Evolutionary conservation across 2,888 invertebrate species (phyloP), one percentile per base, ranked within the genome.

Genomic region (Spilarctia lutea): DNA sequence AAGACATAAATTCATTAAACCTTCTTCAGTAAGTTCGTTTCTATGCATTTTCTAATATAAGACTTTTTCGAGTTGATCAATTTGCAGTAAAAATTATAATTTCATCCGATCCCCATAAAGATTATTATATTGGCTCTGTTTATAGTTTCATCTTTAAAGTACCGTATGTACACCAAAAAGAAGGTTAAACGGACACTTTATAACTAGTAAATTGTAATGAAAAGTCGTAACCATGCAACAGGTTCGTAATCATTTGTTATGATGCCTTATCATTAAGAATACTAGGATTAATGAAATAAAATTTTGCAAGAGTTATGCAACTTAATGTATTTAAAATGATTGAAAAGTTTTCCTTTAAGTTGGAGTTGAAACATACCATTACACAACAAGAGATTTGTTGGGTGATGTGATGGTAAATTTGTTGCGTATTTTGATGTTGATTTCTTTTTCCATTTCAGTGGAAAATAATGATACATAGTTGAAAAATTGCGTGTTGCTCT

Each of bases 101-200:
- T 42, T 27, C 56, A n/a, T 24, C n/a, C 11, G 63, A 70, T 42
- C 27, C 39, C 18, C 39, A 70, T 70, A 70, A 63, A 56, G 24
- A 30, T 42, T 42, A 27, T 33, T 27, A 48, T 30, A 60, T 42
- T 6, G n/a, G 10, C 24, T 60, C 24, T 45, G 30, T 45, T 16
- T 52, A 39, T 69, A n/a, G n/a, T 68, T 70, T 30, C 30, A 27
- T 42, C 42, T 70, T 30, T 30, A 42, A 63, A 72, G 69, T 73
- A 70, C 72, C 72, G 72, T 73, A 70, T 71, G 20, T 63, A 68
- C 70, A 56, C 63, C 69, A 75, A 84, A 87, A 91, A 88, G 78
- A 85, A 80, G 89, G 89, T 86, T 88, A 90, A 89, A 84, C 83
- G 85, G 81, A 79, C 84, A 85, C 85, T 75, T 75, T 71, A 71